Percentiles rank a stretch among this genome's conserved stretches.
Conservation (phyloP, 2,888 invertebrate genomes). For the Nysson spinosus region DNA sequence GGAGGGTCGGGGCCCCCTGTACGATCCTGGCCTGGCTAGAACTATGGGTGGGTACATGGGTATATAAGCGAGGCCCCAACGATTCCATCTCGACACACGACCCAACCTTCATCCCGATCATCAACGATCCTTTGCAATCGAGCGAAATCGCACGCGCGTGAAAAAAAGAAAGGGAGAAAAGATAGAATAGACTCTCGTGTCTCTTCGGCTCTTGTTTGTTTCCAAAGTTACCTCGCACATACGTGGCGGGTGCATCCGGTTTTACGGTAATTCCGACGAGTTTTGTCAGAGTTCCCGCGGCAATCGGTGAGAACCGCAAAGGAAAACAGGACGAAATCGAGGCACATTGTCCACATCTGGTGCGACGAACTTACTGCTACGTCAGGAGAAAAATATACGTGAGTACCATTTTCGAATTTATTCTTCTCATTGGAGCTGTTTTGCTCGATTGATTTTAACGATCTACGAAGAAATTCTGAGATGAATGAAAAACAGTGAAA, state of each 20-base stretch:
- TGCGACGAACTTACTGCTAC: slow-evolving; percentile 30
- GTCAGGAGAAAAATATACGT: slow-evolving; percentile 51
- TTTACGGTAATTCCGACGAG: not conserved
- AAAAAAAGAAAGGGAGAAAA: slow-evolving; percentile 15
- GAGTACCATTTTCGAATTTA: slow-evolving; percentile 38
- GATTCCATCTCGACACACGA: slow-evolving; percentile 75
- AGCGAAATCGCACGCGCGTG: slow-evolving; percentile 71
- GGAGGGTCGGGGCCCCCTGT: slow-evolving; percentile 66
- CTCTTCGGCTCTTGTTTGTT: slow-evolving; percentile 23
- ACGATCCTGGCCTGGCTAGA: slow-evolving; percentile 52
- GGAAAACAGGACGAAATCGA: slow-evolving; percentile 2
- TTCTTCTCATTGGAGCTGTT: no score
- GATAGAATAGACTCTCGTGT: slow-evolving; percentile 19
- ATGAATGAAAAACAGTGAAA: no score
- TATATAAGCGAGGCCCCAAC: slow-evolving; percentile 75
- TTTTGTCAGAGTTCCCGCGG: slow-evolving; percentile 16
- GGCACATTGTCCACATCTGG: slow-evolving; percentile 5
- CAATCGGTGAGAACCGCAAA: slow-evolving; percentile 41
- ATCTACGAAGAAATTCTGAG: no score
- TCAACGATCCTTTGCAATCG: slow-evolving; percentile 60
- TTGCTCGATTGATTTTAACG: no score
- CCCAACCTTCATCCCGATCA: slow-evolving; percentile 74
- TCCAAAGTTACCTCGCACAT: not conserved
- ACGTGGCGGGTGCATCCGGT: not conserved
- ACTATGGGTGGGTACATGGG: slow-evolving; percentile 69